Evolutionary conservation across 1,140 invertebrate species (phyloP), one percentile per base, ranked within the genome.

Genomic region (Rhizoglyphus robini): DNA sequence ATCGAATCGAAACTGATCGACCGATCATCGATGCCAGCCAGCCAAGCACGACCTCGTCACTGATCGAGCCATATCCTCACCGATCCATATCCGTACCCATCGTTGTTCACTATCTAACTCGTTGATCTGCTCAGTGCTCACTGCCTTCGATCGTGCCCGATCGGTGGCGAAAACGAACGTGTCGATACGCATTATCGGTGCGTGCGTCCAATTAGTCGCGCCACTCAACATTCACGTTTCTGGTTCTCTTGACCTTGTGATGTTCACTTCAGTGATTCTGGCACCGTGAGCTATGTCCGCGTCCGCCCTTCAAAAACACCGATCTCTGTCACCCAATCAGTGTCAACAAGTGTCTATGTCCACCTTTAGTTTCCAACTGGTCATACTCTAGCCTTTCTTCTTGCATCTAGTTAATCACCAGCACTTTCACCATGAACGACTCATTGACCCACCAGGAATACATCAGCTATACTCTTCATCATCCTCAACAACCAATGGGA

Each of bases 1-100:
- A 54, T 54, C 51, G 51, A 54, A 54, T 54, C 51, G 51, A 32
- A 54, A 54, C 51, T 54, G 8, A 54, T 54, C 51, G 51, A 54
- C 23, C 51, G 51, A 25, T 54, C 51, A 54, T 54, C 51, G 51
- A 54, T 54, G 51, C 51, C 51, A 54, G 51, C 51, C 51, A 54
- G 20, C 51, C 8, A 54, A 54, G 51, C 51, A 54, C 51, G 23
- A 15, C 51, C 23, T 5, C 51, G 51, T 23, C 51, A 32, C 8
- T 54, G 51, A 54, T 54, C 51, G 51, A 54, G 8, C 20, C 51
- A 54, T 54, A 54, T 54, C 51, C 51, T 54, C 51, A 54, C 15
- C 20, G 36, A 41, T 41, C 36, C 36, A 41, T 41, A 41, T 41
- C 36, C 36, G 51, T 20, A 32, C 51, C 23, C 51, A 54, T 54